Conservation (phyloP, 2,797 vertebrate genomes). For the Gambelia wislizenii region DNA sequence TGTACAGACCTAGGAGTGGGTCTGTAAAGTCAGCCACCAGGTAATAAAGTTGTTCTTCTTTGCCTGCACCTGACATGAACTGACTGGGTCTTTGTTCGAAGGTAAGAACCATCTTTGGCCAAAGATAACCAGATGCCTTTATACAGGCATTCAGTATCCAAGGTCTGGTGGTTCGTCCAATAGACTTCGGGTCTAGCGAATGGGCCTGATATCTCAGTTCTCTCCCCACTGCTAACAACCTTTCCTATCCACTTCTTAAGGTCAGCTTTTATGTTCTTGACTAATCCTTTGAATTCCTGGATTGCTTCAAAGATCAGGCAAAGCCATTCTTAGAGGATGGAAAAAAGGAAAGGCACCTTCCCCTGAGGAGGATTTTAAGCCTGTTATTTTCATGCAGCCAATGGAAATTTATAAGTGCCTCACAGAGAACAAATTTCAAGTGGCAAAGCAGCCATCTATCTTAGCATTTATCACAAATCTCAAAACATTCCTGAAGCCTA, state of each 20-base stretch:
- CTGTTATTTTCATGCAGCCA: not conserved
- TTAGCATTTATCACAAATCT: constrained; percentile 19
- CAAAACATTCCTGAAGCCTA: constrained; percentile 14
- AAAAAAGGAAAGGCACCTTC: constrained; percentile 5
- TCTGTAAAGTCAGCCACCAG: too few species aligned
- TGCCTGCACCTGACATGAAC: too few species aligned
- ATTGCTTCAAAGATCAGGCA: not conserved
- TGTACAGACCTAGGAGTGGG: too few species aligned
- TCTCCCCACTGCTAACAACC: too few species aligned
- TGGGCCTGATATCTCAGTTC: too few species aligned
- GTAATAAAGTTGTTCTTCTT: too few species aligned
- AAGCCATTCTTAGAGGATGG: not conserved
- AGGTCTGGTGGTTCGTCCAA: too few species aligned
- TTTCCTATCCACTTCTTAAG: not conserved
- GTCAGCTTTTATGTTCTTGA: constrained; percentile 5
- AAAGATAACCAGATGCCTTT: too few species aligned
- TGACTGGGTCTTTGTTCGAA: too few species aligned
- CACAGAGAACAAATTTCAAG: constrained; percentile 13
- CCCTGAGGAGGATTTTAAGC: not conserved
- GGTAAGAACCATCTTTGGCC: too few species aligned
- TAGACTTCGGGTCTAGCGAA: too few species aligned
- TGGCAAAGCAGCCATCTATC: not conserved
- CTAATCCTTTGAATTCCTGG: not conserved
- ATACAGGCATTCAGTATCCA: too few species aligned
- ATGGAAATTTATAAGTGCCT: not conserved